Evolutionary conservation across 1,140 invertebrate genomes (phyloP).

Genomic region (Magallana angulata): DNA sequence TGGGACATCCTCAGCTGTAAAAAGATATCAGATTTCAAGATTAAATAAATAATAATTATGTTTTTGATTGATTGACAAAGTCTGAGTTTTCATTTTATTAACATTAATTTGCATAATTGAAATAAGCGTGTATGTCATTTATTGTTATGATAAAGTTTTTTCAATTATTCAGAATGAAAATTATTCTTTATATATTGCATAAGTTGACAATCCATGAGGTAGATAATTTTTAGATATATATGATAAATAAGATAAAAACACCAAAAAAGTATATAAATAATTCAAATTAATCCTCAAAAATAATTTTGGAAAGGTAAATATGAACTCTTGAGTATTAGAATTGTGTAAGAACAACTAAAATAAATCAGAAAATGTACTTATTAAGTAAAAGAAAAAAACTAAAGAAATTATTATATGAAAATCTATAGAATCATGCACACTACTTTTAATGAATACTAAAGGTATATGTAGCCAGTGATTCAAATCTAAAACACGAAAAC

Average conservation of each 20-base stretch:
- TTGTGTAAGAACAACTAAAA: neutral
- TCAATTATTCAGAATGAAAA: neutral
- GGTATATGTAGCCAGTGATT: no score
- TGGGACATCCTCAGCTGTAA: neutral
- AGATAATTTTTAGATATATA: neutral
- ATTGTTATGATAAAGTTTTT: neutral
- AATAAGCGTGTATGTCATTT: no score
- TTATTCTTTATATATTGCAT: neutral
- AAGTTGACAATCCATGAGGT: neutral
- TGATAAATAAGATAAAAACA: neutral
- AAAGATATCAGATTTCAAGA: neutral
- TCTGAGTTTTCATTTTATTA: no score
- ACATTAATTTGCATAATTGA: no score
- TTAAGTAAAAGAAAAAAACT: neutral
- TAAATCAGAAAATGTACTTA: no score
- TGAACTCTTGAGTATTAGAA: neutral
- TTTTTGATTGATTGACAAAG: no score
- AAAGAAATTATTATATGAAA: no score
- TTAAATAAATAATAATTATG: no score
- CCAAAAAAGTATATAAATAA: neutral
- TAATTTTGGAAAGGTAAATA: neutral
- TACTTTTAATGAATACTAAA: no score
- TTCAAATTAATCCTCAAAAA: neutral
- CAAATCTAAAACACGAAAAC: no score
- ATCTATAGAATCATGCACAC: no score